Evolutionary conservation across 2,113 vertebrate species (phyloP), one percentile per base, ranked within the genome.

Genomic region (Mellivora capensis): DNA sequence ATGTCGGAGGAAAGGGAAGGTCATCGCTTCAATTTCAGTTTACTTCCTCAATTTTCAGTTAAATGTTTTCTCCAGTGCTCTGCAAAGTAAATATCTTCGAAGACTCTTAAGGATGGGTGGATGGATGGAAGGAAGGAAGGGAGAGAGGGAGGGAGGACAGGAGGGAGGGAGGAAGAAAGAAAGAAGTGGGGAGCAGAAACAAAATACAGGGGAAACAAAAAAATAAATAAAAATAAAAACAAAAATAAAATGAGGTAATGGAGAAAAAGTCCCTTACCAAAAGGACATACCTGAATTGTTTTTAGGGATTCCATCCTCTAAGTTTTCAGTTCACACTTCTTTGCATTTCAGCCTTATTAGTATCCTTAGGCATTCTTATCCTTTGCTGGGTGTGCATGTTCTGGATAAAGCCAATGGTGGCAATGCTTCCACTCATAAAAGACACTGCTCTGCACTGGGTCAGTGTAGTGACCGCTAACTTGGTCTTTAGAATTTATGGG

Each of bases 21-120:
- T 93, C 95, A 94, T 71, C 91, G 69, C 77, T 96, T 94, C 91
- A 94, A 95, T 96, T 90, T 94, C 91, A 89, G 54, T 94, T 97
- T 81, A 87, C 84, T 97, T 96, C 90, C 90, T 96, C 89, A 92
- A 72, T 92, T 92, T 97, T 94, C 44, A 79, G 71, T 94, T 93
- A 79, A 96, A 96, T 94, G 31, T 94, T 94, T 93, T 71, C 80
- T 95, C 85, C 84, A 94, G 82, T 85, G 44, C 21, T 87, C 90
- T 95, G 74, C 21, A 69, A 95, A 92, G 90, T 92, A 90, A 93
- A 34, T 77, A 71, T 79, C 71, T 95, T 76, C 34, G 54, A 94
- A 52, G 83, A 74, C 31, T 76, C 74, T 83, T 47, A 59, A 76
- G n/a, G 80, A 79, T 82, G n/a, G n/a, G 81, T 37, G 12, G 21